A percentile compares a stretch with the other conserved stretches of the same genome.
These are phyloP conservation scores for Sinosuthora webbiana DNA, from an alignment of 2,113 vertebrate species.

Conservation along the genomic window DNA sequence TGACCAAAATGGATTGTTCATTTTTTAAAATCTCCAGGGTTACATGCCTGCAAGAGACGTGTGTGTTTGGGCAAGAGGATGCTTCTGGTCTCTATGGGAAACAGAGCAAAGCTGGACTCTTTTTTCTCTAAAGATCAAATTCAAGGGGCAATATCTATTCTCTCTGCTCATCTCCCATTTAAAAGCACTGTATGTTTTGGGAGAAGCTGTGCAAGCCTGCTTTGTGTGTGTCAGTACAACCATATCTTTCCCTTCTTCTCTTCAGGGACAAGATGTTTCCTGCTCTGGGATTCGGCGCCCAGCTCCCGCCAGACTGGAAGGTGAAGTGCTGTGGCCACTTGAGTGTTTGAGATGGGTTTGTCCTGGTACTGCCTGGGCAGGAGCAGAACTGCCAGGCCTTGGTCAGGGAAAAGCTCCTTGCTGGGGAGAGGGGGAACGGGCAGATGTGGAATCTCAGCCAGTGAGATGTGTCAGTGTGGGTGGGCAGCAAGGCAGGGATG, in stretches of 20 bases:
- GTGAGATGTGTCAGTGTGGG: not conserved
- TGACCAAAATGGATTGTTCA: not conserved
- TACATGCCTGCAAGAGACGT: not conserved
- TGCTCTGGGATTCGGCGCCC: conserved; percentile 95
- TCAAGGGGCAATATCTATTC: not conserved
- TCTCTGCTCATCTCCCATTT: not conserved
- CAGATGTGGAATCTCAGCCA: not conserved
- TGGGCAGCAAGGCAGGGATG: not conserved
- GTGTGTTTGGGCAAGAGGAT: not conserved
- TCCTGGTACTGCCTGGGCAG: not conserved
- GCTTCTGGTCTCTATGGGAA: not conserved
- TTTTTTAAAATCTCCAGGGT: not conserved
- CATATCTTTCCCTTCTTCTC: conserved; percentile 30
- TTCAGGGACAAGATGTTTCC: conserved; percentile 98
- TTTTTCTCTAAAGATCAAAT: not conserved
- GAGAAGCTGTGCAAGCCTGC: not conserved
- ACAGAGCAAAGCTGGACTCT: not conserved
- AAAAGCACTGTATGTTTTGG: not conserved
- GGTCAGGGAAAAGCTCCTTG: not conserved
- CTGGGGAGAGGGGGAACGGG: not conserved
- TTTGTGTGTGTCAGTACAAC: not conserved
- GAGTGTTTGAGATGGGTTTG: not conserved
- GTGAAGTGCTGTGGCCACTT: conserved; percentile 62
- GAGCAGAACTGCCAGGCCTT: not conserved
- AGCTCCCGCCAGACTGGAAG: conserved; percentile 99